A percentile compares a stretch with the other conserved stretches of the same genome.
phyloP scores from a whole-genome alignment of 2,888 invertebrate genomes.

The Volucella zonaria region DNA sequence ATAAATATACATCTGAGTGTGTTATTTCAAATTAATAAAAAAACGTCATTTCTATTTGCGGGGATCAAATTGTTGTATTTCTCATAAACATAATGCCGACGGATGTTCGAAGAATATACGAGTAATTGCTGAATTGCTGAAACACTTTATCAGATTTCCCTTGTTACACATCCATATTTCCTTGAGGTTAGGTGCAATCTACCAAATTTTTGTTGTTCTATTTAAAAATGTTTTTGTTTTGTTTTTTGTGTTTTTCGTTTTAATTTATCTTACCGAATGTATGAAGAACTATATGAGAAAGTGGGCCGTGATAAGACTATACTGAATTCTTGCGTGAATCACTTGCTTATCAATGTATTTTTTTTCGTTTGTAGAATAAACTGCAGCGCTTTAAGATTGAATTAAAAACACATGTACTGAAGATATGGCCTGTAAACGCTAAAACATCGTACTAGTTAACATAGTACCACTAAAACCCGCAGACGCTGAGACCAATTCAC shows the following conservation, averaged over 20 bases:
- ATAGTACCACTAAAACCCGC: too few species aligned
- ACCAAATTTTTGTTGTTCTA: background rate
- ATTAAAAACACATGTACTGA: too few species aligned
- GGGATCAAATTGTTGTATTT: background rate
- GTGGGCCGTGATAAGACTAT: too few species aligned
- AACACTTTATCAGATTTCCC: slow-evolving; percentile 15
- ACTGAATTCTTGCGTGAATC: too few species aligned
- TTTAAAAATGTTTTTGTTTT: background rate
- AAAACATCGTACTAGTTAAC: too few species aligned
- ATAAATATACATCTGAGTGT: background rate
- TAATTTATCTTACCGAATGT: background rate
- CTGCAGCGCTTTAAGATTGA: too few species aligned
- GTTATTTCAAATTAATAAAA: background rate
- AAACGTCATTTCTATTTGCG: slow-evolving; percentile 36
- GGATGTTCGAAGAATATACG: slow-evolving; percentile 6
- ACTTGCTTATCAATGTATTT: too few species aligned
- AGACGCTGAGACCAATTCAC: too few species aligned
- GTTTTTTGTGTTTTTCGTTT: background rate
- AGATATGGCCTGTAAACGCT: too few species aligned
- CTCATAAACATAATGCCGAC: slow-evolving; percentile 3
- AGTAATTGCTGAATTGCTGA: too few species aligned
- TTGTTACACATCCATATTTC: background rate
- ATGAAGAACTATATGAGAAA: too few species aligned
- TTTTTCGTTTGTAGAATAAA: too few species aligned
- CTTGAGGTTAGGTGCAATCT: background rate